Evolutionary conservation across 2,113 vertebrate species (phyloP).

Genomic region (Cisticola juncidis): DNA sequence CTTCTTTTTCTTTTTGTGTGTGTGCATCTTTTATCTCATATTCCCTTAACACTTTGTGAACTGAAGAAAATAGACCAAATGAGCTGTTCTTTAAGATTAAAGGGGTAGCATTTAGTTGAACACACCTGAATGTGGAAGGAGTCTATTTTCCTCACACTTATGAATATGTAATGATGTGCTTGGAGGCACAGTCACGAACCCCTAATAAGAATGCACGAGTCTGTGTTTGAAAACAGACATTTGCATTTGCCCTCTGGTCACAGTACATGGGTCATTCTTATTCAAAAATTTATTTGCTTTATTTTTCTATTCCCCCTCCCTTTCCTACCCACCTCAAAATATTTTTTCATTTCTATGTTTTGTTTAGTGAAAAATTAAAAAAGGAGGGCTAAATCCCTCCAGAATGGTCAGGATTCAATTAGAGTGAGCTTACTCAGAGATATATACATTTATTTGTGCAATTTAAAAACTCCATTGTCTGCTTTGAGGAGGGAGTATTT

Average conservation of each 20-base stretch:
- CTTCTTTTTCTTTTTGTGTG: conserved; percentile 61
- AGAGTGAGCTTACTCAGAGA: conserved; percentile 17
- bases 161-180: conserved; percentile 71
- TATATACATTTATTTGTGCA: neutral
- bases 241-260: conserved; percentile 78
- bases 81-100: conserved; percentile 54
- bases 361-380: conserved; percentile 48
- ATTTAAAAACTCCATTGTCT: conserved; percentile 40
- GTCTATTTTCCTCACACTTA: conserved; percentile 49
- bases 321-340: conserved; percentile 35
- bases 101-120: conserved; percentile 52
- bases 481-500: neutral
- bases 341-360: conserved; percentile 57
- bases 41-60: conserved; percentile 79
- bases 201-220: conserved; percentile 72
- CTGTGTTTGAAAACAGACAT: conserved; percentile 76
- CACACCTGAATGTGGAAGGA: conserved; percentile 68
- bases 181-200: conserved; percentile 66
- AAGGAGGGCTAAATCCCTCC: conserved; percentile 13
- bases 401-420: conserved; percentile 32
- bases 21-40: conserved; percentile 71
- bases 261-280: conserved; percentile 69
- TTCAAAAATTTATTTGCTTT: conserved; percentile 72
- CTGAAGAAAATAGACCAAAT: conserved; percentile 64
- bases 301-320: conserved; percentile 44